A percentile compares a stretch with the other conserved stretches of the same genome.
phyloP scores from a whole-genome alignment of 2,888 invertebrate genomes.

The Diplolepis rosae region DNA sequence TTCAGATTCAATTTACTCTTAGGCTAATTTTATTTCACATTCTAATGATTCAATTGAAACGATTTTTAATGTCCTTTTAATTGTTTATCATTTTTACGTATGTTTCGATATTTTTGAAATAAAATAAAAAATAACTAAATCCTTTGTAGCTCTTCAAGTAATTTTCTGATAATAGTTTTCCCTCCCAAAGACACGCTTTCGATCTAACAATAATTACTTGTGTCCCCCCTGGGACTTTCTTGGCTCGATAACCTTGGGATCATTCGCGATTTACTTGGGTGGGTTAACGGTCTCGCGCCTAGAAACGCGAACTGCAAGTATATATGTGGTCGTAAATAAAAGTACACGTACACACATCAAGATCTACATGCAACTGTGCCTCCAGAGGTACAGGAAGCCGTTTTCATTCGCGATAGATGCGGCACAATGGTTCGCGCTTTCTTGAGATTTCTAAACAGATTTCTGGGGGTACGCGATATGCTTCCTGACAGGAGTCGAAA shows the following conservation, averaged over 20 bases:
- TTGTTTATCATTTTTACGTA: too few species aligned
- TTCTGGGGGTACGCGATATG: conserved; percentile 50
- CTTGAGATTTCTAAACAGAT: conserved; percentile 61
- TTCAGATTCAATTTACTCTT: background rate
- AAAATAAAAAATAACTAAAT: too few species aligned
- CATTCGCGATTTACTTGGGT: background rate
- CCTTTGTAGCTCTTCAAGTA: too few species aligned
- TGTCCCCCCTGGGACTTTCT: background rate
- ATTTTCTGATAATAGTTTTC: too few species aligned
- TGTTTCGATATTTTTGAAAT: too few species aligned
- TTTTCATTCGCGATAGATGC: conserved; percentile 44
- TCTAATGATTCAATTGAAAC: too few species aligned
- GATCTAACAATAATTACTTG: background rate
- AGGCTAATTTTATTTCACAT: background rate
- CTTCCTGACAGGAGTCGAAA: conserved; percentile 40
- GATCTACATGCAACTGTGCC: conserved; percentile 23
- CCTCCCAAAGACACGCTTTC: too few species aligned
- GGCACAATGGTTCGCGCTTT: conserved; percentile 56
- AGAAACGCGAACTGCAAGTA: background rate
- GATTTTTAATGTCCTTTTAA: too few species aligned
- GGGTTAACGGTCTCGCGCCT: conserved; percentile 18
- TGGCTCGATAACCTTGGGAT: conserved; percentile 2
- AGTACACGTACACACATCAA: background rate
- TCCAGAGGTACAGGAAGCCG: conserved; percentile 39
- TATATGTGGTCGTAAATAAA: conserved; percentile 13